phyloP scores from a whole-genome alignment of 2,113 vertebrate species.

The Himantopus leucocephalus region DNA sequence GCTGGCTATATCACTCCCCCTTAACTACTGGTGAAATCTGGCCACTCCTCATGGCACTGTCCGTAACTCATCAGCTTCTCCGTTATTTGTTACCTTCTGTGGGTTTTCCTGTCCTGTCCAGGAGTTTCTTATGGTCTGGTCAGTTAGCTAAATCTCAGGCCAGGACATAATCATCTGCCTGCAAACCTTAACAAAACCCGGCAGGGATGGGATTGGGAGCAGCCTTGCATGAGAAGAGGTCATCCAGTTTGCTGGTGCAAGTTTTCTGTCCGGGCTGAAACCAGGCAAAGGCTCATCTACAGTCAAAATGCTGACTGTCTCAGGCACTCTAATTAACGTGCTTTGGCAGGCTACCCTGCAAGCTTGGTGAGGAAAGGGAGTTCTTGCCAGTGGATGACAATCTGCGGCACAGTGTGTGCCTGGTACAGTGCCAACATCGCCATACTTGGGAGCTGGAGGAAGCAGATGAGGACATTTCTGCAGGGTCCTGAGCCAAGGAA shows the following conservation, averaged over 20 bases:
- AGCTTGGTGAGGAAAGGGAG: background rate
- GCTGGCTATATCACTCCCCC: background rate
- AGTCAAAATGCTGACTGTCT: no score
- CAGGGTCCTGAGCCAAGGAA: background rate
- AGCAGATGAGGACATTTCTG: background rate
- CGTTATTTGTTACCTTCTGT: background rate
- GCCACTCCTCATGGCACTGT: background rate
- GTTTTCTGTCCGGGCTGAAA: background rate
- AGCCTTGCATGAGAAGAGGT: background rate
- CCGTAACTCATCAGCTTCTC: background rate
- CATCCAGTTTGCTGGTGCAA: background rate
- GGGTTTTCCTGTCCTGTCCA: background rate
- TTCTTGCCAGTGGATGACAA: background rate
- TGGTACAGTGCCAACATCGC: rapidly evolving
- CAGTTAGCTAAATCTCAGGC: background rate
- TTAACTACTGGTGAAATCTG: background rate
- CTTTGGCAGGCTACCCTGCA: background rate
- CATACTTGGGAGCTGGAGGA: background rate
- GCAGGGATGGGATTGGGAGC: background rate
- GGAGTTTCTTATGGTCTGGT: background rate
- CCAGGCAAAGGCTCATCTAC: background rate
- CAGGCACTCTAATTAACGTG: background rate
- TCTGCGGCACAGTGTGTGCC: background rate
- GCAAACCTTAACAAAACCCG: background rate
- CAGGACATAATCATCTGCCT: background rate